These are phyloP conservation scores for Papilio polyxenes DNA, from an alignment of 1,140 invertebrate species.

Conservation along the genomic window DNA sequence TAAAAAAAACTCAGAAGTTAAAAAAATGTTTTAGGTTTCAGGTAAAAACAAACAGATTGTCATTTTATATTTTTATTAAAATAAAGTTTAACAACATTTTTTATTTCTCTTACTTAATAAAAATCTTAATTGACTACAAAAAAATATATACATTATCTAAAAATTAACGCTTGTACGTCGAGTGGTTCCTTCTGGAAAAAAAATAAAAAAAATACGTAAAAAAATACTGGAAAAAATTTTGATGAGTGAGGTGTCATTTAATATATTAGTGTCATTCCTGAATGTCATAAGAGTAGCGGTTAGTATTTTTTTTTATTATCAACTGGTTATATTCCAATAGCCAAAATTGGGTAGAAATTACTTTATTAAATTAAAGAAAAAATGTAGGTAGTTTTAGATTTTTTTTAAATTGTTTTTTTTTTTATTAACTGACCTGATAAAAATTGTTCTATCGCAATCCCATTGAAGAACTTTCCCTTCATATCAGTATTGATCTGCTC, in stretches of 20 bases:
- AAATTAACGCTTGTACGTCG: neutral
- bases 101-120: neutral
- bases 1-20: too few species aligned
- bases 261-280: too few species aligned
- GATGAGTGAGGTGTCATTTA: too few species aligned
- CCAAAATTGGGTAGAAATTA: too few species aligned
- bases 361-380: too few species aligned
- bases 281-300: too few species aligned
- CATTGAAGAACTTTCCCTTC: conserved; percentile 53
- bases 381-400: neutral
- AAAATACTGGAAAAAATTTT: too few species aligned
- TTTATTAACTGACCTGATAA: conserved; percentile 54
- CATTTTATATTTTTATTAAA: neutral
- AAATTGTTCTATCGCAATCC: conserved; percentile 65
- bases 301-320: too few species aligned
- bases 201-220: neutral
- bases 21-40: neutral
- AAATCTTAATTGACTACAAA: neutral
- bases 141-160: neutral
- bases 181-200: neutral
- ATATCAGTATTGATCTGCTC: conserved; percentile 55
- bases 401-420: neutral
- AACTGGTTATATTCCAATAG: too few species aligned
- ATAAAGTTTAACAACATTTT: neutral
- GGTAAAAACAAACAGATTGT: neutral